Percentiles rank a stretch among this genome's conserved stretches.
Conservation (phyloP, 2,113 vertebrate genomes). For the Pterocles burchelli region DNA sequence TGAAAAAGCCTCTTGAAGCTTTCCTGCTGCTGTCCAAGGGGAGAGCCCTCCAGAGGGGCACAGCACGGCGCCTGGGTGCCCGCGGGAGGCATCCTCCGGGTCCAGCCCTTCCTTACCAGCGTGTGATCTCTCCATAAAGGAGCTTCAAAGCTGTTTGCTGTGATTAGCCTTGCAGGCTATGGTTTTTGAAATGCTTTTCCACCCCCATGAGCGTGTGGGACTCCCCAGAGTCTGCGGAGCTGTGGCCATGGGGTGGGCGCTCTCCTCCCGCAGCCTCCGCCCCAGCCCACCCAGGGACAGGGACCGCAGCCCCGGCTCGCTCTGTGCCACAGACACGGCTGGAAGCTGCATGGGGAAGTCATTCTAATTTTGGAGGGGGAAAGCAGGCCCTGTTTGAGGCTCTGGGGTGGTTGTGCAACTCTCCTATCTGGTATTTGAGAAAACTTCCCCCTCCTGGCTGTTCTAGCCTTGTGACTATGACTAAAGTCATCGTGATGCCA, state of each 20-base stretch:
- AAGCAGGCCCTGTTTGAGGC: neutral
- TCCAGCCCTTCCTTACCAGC: neutral
- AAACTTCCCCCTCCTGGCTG: slow-evolving; percentile 10
- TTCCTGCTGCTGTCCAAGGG: neutral
- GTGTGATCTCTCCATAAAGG: neutral
- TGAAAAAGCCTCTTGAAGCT: neutral
- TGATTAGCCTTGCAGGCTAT: neutral
- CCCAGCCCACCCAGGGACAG: neutral
- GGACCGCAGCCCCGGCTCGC: accelerated
- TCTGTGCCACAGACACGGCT: neutral
- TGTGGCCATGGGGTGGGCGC: accelerated
- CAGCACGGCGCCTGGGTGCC: neutral
- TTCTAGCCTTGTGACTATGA: slow-evolving; percentile 52
- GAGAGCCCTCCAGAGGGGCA: neutral
- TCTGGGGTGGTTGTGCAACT: neutral
- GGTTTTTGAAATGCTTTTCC: neutral
- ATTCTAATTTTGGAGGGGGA: neutral
- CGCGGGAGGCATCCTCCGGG: neutral
- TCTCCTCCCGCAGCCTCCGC: neutral
- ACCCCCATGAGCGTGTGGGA: accelerated
- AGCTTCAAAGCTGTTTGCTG: neutral
- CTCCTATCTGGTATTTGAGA: slow-evolving; percentile 26
- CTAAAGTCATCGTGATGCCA: neutral
- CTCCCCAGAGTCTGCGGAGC: accelerated
- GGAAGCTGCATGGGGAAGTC: slow-evolving; percentile 7